A percentile compares a stretch with the other conserved stretches of the same genome.
These are phyloP conservation scores for Leptinotarsa tumamoca DNA, from an alignment of 2,888 invertebrate genomes.

Conservation along the genomic window DNA sequence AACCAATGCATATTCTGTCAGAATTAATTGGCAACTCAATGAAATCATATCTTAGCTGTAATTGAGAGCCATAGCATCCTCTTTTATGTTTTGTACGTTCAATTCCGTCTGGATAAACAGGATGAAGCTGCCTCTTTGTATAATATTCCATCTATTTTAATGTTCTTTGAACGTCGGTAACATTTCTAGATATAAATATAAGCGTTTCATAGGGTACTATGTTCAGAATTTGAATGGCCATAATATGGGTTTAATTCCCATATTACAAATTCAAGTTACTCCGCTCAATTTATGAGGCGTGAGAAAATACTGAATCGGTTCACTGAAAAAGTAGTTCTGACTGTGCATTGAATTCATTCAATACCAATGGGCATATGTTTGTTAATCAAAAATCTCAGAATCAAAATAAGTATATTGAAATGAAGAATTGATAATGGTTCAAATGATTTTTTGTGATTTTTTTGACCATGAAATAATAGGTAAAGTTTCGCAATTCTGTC, in stretches of 20 bases:
- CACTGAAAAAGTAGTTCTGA: neutral
- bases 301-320: neutral
- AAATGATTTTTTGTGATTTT: too few relatives aligned
- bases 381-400: too few relatives aligned
- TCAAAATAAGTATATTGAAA: too few relatives aligned
- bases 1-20: neutral
- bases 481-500: too few relatives aligned
- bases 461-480: too few relatives aligned
- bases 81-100: conserved; percentile 33
- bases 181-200: conserved; percentile 3
- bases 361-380: too few relatives aligned
- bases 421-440: too few relatives aligned
- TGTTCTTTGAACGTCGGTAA: conserved; percentile 11
- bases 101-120: conserved; percentile 35
- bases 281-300: neutral
- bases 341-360: too few relatives aligned
- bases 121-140: conserved; percentile 41
- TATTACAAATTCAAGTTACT: neutral
- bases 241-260: neutral
- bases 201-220: neutral
- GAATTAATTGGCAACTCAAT: conserved; percentile 2
- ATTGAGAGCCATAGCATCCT: neutral
- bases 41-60: neutral
- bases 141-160: conserved; percentile 33
- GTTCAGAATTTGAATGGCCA: neutral